These are phyloP conservation scores for Drosophila melanosoma DNA, from an alignment of 2,888 invertebrate species.

Conservation along the genomic window DNA sequence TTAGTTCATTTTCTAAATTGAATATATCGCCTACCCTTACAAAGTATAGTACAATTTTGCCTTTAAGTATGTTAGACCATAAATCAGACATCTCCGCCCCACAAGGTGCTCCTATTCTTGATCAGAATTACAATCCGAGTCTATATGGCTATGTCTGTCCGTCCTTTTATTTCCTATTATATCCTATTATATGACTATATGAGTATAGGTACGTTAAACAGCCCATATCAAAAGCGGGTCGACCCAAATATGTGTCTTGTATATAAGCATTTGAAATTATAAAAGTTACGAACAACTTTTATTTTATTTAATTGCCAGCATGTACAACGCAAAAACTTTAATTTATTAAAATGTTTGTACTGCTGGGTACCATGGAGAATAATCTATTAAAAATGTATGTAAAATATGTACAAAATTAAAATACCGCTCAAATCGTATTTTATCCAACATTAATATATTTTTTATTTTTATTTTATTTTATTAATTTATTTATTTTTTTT, in stretches of 20 bases:
- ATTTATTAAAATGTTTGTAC: not conserved
- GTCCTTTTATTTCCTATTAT: not conserved
- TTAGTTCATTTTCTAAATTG: not conserved
- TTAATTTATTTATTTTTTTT: not conserved
- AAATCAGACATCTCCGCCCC: not conserved
- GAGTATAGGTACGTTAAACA: not conserved
- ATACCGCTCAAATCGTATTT: too few relatives aligned
- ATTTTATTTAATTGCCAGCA: not conserved
- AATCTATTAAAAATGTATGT: not conserved
- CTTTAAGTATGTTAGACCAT: not conserved
- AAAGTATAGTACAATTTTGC: not conserved
- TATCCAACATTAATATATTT: not conserved
- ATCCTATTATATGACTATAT: not conserved
- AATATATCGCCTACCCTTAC: not conserved
- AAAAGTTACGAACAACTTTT: not conserved
- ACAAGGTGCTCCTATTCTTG: not conserved
- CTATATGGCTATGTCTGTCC: not conserved
- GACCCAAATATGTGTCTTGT: not conserved
- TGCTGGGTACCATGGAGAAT: not conserved
- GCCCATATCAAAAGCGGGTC: not conserved
- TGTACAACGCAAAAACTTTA: not conserved
- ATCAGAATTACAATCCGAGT: not conserved
- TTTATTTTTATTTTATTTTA: not conserved
- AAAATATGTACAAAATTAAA: too few relatives aligned
- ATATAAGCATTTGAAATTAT: not conserved